Conservation (phyloP, 2,888 invertebrate species). For the Adelognathus sp. region DNA sequence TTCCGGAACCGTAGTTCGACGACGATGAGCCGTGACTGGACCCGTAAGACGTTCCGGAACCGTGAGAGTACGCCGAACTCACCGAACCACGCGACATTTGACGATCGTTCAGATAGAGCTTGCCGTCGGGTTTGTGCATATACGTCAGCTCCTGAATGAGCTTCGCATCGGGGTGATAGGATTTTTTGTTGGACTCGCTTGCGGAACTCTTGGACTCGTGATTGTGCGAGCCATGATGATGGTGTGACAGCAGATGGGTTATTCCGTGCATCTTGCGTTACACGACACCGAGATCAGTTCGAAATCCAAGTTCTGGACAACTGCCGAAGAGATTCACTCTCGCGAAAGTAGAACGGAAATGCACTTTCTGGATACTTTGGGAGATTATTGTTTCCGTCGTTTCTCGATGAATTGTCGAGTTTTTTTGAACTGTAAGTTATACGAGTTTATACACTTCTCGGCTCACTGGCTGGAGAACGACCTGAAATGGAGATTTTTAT, state of each 20-base stretch:
- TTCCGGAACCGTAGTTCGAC: conserved; percentile 81
- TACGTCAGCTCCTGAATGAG: conserved; percentile 71
- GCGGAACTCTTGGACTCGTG: conserved; percentile 58
- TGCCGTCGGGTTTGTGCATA: conserved; percentile 64
- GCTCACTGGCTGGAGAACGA: conserved; percentile 5
- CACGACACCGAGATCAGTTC: conserved; percentile 22
- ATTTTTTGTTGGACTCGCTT: conserved; percentile 49
- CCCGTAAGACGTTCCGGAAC: conserved; percentile 68
- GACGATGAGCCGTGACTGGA: conserved; percentile 77
- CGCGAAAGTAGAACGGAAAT: neutral
- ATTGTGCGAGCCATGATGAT: conserved; percentile 74
- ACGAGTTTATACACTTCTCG: conserved; percentile 10
- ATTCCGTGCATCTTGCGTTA: conserved; percentile 82
- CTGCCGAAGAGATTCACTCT: neutral
- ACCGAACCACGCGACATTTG: conserved; percentile 74
- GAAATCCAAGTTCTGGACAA: neutral
- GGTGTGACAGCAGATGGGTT: conserved; percentile 77
- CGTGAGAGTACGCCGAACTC: conserved; percentile 76
- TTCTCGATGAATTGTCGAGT: neutral
- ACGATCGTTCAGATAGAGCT: conserved; percentile 65
- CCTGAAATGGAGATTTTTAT: conserved; percentile 38
- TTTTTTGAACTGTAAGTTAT: neutral
- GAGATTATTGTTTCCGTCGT: neutral
- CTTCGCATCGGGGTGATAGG: conserved; percentile 67
- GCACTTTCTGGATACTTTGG: neutral